Conservation (phyloP, 2,888 invertebrate species). For the Himalopsyche japonica region DNA sequence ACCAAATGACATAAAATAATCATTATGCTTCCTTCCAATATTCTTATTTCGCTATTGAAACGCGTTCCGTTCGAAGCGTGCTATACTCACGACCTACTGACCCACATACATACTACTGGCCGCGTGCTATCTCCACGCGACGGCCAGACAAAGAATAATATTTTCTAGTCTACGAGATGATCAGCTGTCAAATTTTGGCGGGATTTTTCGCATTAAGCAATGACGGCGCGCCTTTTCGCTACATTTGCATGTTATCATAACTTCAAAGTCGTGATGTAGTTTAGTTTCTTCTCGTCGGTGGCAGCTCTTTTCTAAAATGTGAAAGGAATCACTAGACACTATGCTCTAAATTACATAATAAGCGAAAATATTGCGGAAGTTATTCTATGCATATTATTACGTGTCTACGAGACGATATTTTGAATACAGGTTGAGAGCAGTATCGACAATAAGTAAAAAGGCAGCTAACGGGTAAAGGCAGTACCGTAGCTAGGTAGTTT, state of each 20-base stretch:
- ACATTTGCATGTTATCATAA: neutral
- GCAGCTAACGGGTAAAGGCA: too few relatives aligned
- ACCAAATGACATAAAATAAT: too few relatives aligned
- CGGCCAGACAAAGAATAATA: neutral
- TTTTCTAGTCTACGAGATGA: neutral
- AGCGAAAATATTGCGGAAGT: neutral
- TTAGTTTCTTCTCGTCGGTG: neutral
- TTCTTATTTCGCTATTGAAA: neutral
- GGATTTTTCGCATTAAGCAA: neutral
- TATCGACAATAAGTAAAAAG: too few relatives aligned
- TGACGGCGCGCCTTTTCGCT: neutral
- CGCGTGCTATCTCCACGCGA: neutral
- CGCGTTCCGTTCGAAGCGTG: neutral
- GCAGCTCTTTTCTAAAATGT: neutral
- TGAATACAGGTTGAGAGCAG: neutral
- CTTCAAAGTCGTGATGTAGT: neutral
- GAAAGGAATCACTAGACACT: neutral
- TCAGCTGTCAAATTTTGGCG: neutral
- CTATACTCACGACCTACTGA: neutral
- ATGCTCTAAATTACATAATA: neutral
- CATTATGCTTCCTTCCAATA: neutral
- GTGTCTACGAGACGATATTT: neutral
- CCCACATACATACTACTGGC: neutral
- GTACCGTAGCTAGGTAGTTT: too few relatives aligned
- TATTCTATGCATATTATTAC: neutral